Percentiles rank a stretch among this genome's conserved stretches.
phyloP scores from a whole-genome alignment of 1,140 invertebrate genomes.

The Conopomorpha cramerella region DNA sequence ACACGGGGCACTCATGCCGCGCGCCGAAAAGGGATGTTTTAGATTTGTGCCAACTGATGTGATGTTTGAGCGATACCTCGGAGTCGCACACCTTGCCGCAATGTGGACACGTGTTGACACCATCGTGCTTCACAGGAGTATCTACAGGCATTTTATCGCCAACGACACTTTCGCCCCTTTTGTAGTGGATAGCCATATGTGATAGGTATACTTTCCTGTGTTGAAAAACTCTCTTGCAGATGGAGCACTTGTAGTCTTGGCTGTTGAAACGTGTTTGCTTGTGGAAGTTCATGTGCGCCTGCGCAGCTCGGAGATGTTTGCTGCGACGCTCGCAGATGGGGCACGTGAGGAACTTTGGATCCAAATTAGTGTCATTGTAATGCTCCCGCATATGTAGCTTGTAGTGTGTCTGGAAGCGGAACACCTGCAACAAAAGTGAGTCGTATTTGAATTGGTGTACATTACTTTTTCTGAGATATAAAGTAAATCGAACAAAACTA shows the following conservation, averaged over 20 bases:
- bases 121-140: constrained; percentile 16
- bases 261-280: constrained; percentile 45
- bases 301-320: constrained; percentile 48
- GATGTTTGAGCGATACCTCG: constrained; percentile 39
- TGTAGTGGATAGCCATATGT: constrained; percentile 49
- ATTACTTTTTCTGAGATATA: no score
- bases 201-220: constrained; percentile 38
- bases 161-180: constrained; percentile 32
- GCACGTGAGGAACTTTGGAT: constrained; percentile 42
- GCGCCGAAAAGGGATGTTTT: constrained; percentile 31
- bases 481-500: no score
- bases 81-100: constrained; percentile 50
- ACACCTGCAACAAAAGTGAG: constrained; percentile 40
- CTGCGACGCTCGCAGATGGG: constrained; percentile 39
- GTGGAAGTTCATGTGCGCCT: constrained; percentile 52
- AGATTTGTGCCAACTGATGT: constrained; percentile 46
- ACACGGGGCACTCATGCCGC: constrained; percentile 39
- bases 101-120: constrained; percentile 32
- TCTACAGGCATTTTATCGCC: constrained; percentile 17
- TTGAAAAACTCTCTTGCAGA: constrained; percentile 49
- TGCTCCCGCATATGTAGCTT: constrained; percentile 50
- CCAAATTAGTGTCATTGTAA: constrained; percentile 36
- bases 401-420: constrained; percentile 47
- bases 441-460: no score
- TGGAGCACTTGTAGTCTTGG: constrained; percentile 49